A percentile compares a stretch with the other conserved stretches of the same genome.
These are phyloP conservation scores for Diogma glabrata DNA, from an alignment of 2,888 invertebrate genomes.

Conservation along the genomic window DNA sequence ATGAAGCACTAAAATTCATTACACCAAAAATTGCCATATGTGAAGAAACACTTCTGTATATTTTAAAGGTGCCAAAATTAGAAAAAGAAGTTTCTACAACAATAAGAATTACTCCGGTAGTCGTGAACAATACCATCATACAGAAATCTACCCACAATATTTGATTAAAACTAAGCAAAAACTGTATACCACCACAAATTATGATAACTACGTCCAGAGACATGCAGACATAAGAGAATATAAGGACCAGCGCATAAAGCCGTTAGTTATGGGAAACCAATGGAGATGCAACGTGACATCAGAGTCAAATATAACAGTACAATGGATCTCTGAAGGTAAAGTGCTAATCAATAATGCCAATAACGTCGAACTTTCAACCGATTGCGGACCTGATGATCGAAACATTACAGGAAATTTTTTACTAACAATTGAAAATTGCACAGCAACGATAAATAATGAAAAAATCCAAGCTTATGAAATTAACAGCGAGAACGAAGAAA, in stretches of 20 bases:
- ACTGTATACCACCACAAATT: background rate
- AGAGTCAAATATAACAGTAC: too few species aligned
- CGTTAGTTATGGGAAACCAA: background rate
- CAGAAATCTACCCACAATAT: background rate
- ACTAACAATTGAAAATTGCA: too few species aligned
- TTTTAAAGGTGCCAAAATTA: background rate
- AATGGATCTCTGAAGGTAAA: too few species aligned
- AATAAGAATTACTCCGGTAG: background rate
- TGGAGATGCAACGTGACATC: too few species aligned
- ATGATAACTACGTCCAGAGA: background rate
- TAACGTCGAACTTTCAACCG: too few species aligned
- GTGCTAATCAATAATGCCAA: too few species aligned
- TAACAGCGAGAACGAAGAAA: too few species aligned
- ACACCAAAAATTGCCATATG: background rate
- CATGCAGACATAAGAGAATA: background rate
- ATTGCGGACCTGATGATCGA: too few species aligned
- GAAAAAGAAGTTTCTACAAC: background rate
- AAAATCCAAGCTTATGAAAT: too few species aligned
- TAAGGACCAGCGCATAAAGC: background rate
- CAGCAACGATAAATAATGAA: too few species aligned
- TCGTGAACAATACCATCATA: background rate
- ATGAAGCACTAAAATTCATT: background rate
- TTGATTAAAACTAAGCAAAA: background rate
- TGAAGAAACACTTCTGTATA: background rate
- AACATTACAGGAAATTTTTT: too few species aligned